Evolutionary conservation across 2,113 vertebrate species (phyloP).

Genomic region (Cygnus buccinator): DNA sequence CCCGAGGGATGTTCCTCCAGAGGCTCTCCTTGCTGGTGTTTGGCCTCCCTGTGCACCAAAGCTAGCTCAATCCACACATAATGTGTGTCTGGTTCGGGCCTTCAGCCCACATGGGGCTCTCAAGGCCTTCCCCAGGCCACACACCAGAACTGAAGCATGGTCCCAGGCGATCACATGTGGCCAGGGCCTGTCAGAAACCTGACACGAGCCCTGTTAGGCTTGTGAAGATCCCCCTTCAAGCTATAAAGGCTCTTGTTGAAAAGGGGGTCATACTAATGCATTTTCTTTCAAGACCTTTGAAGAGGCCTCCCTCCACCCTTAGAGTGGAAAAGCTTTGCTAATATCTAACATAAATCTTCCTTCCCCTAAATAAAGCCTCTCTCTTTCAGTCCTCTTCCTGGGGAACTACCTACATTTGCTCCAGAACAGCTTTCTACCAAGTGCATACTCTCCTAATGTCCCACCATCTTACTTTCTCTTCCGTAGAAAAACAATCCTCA

Average conservation of each 20-base stretch:
- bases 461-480: background rate
- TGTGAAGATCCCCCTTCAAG: background rate
- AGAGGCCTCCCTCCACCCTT: background rate
- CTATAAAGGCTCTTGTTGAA: background rate
- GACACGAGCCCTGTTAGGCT: accelerated
- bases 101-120: accelerated
- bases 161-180: accelerated
- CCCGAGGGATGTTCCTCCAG: background rate
- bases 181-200: accelerated
- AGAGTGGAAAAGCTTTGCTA: background rate
- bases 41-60: background rate
- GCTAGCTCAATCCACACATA: background rate
- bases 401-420: background rate
- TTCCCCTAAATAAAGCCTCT: background rate
- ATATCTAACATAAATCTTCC: background rate
- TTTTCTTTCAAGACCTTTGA: background rate
- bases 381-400: background rate
- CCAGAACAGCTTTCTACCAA: background rate
- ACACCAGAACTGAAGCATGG: background rate
- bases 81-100: background rate
- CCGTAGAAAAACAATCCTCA: background rate
- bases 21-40: accelerated
- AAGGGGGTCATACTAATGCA: background rate
- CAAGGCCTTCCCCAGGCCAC: background rate
- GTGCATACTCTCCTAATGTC: background rate